phyloP scores from a whole-genome alignment of 2,113 vertebrate species.

The Lichenostomus cassidix region DNA sequence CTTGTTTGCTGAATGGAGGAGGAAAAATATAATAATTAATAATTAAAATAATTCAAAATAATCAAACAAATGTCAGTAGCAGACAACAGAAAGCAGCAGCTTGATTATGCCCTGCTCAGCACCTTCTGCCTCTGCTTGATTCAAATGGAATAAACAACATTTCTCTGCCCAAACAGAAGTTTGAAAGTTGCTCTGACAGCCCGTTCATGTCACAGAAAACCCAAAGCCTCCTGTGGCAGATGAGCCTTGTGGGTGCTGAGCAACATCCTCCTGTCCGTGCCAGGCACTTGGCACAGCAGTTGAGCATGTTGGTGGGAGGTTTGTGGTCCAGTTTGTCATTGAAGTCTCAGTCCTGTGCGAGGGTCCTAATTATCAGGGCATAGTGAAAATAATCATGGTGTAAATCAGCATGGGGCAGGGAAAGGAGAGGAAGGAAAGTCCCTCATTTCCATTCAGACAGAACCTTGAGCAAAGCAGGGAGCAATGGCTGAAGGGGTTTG shows the following conservation, averaged over 20 bases:
- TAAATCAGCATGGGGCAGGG: background rate
- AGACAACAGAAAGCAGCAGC: background rate
- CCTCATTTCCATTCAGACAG: background rate
- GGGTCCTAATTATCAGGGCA: fast-evolving
- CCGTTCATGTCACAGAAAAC: fast-evolving
- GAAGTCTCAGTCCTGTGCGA: background rate
- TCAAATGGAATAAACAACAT: background rate
- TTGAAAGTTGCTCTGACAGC: background rate
- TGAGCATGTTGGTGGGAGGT: background rate
- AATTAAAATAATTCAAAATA: background rate
- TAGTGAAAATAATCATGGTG: fast-evolving
- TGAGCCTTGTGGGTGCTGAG: background rate
- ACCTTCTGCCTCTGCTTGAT: background rate
- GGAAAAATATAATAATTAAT: background rate
- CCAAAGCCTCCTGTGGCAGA: background rate
- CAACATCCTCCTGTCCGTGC: background rate
- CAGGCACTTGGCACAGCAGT: background rate
- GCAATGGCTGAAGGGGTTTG: background rate
- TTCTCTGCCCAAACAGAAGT: background rate
- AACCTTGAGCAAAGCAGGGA: background rate
- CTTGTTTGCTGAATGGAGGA: too few species aligned
- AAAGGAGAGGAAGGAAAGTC: background rate
- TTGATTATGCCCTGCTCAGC: background rate
- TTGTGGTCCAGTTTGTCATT: fast-evolving
- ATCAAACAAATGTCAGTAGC: background rate